Percentiles rank a stretch among this genome's conserved stretches.
Conservation (phyloP, 2,888 invertebrate genomes). For the Trichacis sp. region DNA sequence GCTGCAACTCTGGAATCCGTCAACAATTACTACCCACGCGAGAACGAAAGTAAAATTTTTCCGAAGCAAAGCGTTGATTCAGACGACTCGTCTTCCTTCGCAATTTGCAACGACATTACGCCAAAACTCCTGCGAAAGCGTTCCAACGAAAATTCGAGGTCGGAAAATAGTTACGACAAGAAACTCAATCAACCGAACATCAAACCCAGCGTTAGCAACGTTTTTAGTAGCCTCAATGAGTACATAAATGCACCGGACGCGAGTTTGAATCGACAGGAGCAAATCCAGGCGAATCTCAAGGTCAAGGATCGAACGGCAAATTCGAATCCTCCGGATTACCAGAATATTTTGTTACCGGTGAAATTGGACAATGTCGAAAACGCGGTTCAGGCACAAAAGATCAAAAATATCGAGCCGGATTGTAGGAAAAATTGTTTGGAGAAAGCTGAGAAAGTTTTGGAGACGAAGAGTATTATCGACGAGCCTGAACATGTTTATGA, state of each 20-base stretch:
- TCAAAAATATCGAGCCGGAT: too few species aligned
- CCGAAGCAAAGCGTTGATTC: slow-evolving; percentile 50
- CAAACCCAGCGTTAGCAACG: slow-evolving; percentile 74
- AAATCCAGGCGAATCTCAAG: slow-evolving; percentile 20
- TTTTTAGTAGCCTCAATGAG: slow-evolving; percentile 76
- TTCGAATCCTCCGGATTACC: slow-evolving; percentile 49
- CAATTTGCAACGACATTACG: slow-evolving; percentile 58
- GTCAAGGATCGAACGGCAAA: slow-evolving; percentile 12
- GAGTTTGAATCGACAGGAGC: slow-evolving; percentile 48
- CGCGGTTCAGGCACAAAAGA: slow-evolving; percentile 15
- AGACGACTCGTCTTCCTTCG: slow-evolving; percentile 46
- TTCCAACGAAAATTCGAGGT: slow-evolving; percentile 54
- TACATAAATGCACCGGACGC: slow-evolving; percentile 71
- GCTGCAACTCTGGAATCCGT: slow-evolving; percentile 46
- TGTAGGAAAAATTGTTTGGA: slow-evolving; percentile 17
- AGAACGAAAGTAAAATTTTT: slow-evolving; percentile 50
- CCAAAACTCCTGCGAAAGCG: slow-evolving; percentile 57
- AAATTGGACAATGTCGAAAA: slow-evolving; percentile 45
- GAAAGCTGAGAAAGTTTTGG: slow-evolving; percentile 21
- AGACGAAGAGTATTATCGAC: slow-evolving; percentile 38
- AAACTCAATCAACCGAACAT: slow-evolving; percentile 62
- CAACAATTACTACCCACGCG: slow-evolving; percentile 52
- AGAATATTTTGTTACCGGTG: slow-evolving; percentile 56
- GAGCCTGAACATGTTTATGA: slow-evolving; percentile 54
- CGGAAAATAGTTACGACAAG: slow-evolving; percentile 59